A percentile compares a stretch with the other conserved stretches of the same genome.
Evolutionary conservation across 2,797 vertebrate species (phyloP).

Genomic region (Borostomias antarcticus): DNA sequence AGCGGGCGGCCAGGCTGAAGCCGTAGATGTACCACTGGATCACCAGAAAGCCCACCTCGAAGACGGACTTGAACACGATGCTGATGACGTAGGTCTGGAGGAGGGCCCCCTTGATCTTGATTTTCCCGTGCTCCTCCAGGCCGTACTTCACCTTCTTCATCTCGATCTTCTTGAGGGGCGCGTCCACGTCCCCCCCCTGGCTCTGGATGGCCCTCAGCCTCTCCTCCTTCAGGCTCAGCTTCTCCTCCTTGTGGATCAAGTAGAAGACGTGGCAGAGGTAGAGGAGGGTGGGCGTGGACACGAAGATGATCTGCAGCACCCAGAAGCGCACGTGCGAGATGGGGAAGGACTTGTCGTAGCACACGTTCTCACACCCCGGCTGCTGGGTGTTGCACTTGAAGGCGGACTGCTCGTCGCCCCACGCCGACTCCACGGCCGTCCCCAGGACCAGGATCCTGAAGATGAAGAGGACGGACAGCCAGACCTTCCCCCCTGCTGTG

Average conservation of each 20-base stretch:
- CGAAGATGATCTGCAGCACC: constrained; percentile 90
- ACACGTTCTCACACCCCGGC: constrained; percentile 87
- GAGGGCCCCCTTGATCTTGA: constrained; percentile 87
- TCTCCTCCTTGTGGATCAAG: constrained; percentile 87
- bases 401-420: constrained; percentile 88
- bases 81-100: constrained; percentile 86
- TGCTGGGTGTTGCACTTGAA: constrained; percentile 89
- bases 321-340: constrained; percentile 90
- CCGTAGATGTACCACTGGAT: constrained; percentile 89
- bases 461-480: constrained; percentile 88
- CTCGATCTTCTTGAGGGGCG: constrained; percentile 82
- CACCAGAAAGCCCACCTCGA: constrained; percentile 84
- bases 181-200: constrained; percentile 80
- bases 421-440: constrained; percentile 87
- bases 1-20: constrained; percentile 81
- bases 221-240: constrained; percentile 83
- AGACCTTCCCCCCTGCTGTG: constrained; percentile 87
- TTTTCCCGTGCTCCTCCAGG: constrained; percentile 85
- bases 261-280: constrained; percentile 88
- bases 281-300: constrained; percentile 87
- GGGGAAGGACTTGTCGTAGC: constrained; percentile 88
- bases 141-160: constrained; percentile 85
- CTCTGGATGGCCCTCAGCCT: constrained; percentile 79
- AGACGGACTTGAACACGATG: constrained; percentile 86
- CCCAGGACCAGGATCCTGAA: constrained; percentile 86